Base-by-base conservation (phyloP, 2,888 invertebrate genomes). In the Agrotis puta region DNA sequence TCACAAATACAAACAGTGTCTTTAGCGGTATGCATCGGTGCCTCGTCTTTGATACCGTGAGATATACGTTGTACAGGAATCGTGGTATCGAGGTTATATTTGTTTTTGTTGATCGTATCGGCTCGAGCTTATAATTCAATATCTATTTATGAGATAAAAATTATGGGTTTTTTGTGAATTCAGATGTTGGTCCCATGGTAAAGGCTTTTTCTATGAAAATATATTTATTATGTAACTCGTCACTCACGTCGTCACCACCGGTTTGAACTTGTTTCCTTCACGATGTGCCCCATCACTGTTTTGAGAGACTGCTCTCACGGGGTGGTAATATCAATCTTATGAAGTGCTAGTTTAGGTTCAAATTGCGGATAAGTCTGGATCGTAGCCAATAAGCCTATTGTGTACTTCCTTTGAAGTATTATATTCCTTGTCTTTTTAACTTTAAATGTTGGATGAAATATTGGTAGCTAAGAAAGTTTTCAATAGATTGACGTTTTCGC, bases 1-100 rank as follows among this genome's bases (percentile, higher is more conserved):
- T 63, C 51, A 66, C 56, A 57, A 63, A 65, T 56, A 68, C 62
- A 71, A 64, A 72, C 39, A 54, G 71, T 65, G 18, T 62, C 64
- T 78, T 58, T 67, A 74, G 43, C 51, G 33, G 18, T 16, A 54
- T 64, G 70, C 69, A 69, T 64, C 64, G 56, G 11, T 22, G 54
- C 20, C 24, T 9, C 43, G 22, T 64, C 1, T 56, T 47, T 24
- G 39, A 53, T 68, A 22, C 20, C 13, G 33, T 54, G 18, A 47
- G 47, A 48, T 73, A 58, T 54, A 61, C 54, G 53, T 50, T 66
- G 48, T 47, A 54, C 13, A 51, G 13, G 50, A 13, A 50, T 62
- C n/a, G 7, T 5, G 3, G 63, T 63, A 53, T 50, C 13, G 33
- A 56, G 9, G 39, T 59, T 3, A 24, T 72, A 16, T 72, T 61